Conservation (phyloP, 2,888 invertebrate genomes). For the Suillia variegata region DNA sequence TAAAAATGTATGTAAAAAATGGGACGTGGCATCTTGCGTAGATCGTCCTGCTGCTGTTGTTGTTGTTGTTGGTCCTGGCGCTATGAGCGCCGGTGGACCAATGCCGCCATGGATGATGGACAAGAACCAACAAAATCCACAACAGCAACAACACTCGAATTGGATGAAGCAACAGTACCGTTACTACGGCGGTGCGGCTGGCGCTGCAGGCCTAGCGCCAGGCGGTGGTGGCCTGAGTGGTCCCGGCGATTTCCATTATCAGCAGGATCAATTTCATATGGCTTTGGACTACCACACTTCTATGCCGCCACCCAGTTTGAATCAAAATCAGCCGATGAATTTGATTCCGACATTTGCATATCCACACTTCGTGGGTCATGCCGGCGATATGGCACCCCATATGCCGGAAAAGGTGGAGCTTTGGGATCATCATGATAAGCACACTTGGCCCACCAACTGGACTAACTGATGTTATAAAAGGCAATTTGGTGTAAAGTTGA, state of each 20-base stretch:
- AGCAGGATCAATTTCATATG: slow-evolving; percentile 59
- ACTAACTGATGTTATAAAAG: slow-evolving; percentile 45
- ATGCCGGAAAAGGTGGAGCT: slow-evolving; percentile 58
- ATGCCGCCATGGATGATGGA: slow-evolving; percentile 50
- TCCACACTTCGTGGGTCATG: slow-evolving; percentile 53
- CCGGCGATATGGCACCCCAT: slow-evolving; percentile 48
- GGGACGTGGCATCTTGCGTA: no score
- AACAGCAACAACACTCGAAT: slow-evolving; percentile 42
- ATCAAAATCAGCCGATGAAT: slow-evolving; percentile 53
- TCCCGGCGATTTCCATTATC: slow-evolving; percentile 43
- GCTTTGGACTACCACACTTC: no score
- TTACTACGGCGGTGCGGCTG: slow-evolving; percentile 46
- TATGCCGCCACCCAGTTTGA: slow-evolving; percentile 51
- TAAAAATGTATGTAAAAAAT: no score
- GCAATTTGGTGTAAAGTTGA: slow-evolving; percentile 11
- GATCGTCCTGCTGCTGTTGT: no score
- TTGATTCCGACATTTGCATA: slow-evolving; percentile 57
- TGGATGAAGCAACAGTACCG: slow-evolving; percentile 55
- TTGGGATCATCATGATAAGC: slow-evolving; percentile 62
- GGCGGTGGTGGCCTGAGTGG: slow-evolving; percentile 36
- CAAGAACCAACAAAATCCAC: slow-evolving; percentile 32
- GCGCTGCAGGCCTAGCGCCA: slow-evolving; percentile 21
- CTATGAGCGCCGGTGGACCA: slow-evolving; percentile 28
- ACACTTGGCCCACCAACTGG: slow-evolving; percentile 60
- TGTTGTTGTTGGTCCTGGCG: slow-evolving; percentile 32